Conservation (phyloP, 2,888 invertebrate species). For the Cephus nigrinus region DNA sequence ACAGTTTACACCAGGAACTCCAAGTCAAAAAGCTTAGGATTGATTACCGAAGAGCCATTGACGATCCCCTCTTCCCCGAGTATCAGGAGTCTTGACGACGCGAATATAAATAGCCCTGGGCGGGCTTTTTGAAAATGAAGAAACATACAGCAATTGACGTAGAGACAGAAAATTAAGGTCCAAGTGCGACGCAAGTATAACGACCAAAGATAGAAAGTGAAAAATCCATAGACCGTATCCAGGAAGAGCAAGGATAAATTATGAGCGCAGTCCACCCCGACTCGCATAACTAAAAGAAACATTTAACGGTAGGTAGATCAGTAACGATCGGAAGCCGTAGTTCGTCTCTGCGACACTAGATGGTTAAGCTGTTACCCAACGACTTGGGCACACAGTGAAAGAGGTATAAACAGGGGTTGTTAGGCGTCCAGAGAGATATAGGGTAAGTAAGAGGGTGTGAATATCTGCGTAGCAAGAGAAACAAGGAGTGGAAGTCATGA, state of each 20-base stretch:
- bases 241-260: slow-evolving; percentile 42
- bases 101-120: too few species aligned
- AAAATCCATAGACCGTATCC: slow-evolving; percentile 13
- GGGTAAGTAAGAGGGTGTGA: background rate
- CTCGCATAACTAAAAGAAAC: slow-evolving; percentile 31
- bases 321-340: slow-evolving; percentile 48
- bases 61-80: too few species aligned
- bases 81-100: background rate
- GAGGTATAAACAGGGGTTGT: background rate
- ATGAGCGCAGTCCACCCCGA: too few species aligned
- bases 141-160: background rate
- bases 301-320: slow-evolving; percentile 47
- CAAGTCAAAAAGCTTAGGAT: too few species aligned
- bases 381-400: slow-evolving; percentile 11
- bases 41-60: too few species aligned
- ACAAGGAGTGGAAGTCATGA: background rate
- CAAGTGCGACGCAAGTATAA: too few species aligned
- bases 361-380: slow-evolving; percentile 30
- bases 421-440: background rate
- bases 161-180: too few species aligned
- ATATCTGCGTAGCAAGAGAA: background rate
- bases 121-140: background rate
- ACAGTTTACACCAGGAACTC: too few species aligned
- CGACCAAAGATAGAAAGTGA: too few species aligned
- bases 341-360: slow-evolving; percentile 43